Evolutionary conservation across 2,797 vertebrate genomes (phyloP).

Genomic region (Babyrousa celebensis): DNA sequence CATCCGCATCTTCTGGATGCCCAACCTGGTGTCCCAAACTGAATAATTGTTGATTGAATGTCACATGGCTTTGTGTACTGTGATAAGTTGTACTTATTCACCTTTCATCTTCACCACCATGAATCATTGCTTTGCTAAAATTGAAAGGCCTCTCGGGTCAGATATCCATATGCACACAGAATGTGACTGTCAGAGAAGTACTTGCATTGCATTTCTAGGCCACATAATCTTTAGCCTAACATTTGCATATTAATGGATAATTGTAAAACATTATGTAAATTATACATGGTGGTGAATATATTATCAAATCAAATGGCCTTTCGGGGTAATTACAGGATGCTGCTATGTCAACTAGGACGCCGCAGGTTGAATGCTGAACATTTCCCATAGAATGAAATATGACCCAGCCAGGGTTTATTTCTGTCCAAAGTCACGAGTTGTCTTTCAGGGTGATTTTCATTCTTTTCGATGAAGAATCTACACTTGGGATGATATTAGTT

Average conservation of each 20-base stretch:
- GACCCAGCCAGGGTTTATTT: slow-evolving; percentile 50
- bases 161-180: not conserved
- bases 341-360: slow-evolving; percentile 77
- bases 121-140: slow-evolving; percentile 20
- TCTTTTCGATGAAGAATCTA: slow-evolving; percentile 46
- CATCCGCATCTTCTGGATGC: not conserved
- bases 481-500: not conserved
- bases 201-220: slow-evolving; percentile 79
- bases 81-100: not conserved
- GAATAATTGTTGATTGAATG: not conserved
- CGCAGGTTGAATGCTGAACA: slow-evolving; percentile 70
- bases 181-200: slow-evolving; percentile 64
- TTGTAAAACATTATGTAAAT: slow-evolving; percentile 92
- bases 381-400: slow-evolving; percentile 30
- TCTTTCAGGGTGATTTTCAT: slow-evolving; percentile 21
- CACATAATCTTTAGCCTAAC: slow-evolving; percentile 80
- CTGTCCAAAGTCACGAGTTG: not conserved
- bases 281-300: slow-evolving; percentile 86
- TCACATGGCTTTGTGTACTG: not conserved
- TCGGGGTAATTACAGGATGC: slow-evolving; percentile 86
- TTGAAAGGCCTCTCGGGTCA: slow-evolving; percentile 40
- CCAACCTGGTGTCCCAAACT: not conserved
- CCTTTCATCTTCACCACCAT: not conserved
- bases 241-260: slow-evolving; percentile 91
- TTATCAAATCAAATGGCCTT: slow-evolving; percentile 90